Base-by-base conservation (phyloP, 2,113 vertebrate genomes). In the Vulpes lagopus region DNA sequence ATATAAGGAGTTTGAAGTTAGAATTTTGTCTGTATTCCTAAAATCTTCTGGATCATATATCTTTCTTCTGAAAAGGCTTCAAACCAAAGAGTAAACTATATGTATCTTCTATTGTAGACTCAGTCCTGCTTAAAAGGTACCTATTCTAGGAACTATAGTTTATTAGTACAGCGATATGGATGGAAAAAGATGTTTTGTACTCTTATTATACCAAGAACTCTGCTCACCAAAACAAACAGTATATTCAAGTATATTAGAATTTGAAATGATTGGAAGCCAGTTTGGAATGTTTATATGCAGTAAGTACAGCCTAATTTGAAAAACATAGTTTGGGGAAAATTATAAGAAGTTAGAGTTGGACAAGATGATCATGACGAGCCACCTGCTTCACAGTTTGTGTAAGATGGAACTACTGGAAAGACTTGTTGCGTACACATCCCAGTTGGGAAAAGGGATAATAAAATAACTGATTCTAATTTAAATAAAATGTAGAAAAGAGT, bases 11-110 rank as follows among this genome's bases (percentile, higher is more conserved):
- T 76, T 91, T 95, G 35, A 93, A 14, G 11, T 73, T 64, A 15
- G 22, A 65, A 67, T 92, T 27, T 65, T 35, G 14, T 95, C 43
- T 92, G 73, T 4, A 30, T 96, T 86, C 27, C 69, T 96, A 65
- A 78, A 30, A 57, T 38, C 32, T 86, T 67, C 30, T 84, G 11
- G 12, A 17, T 76, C 32, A 35, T 19, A 20, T 53, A 59, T 71
- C 11, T 97, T 78, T 82, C 53, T 85, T 27, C 55, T 87, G 10
- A 57, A 94, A 92, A 91, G 23, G 0, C 27, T 80, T 84, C 59
- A 79, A 53, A 65, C 3, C 14, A 79, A 49, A 43, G 5, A 60
- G 43, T 74, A 10, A 38, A 49, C 16, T 89, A 12, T 65, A 74
- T 93, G 82, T 64, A 23, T 27, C 43, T 60, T 32, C 22, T 78